Evolutionary conservation across 2,888 invertebrate species (phyloP).

Genomic region (Cynaeus angustus): DNA sequence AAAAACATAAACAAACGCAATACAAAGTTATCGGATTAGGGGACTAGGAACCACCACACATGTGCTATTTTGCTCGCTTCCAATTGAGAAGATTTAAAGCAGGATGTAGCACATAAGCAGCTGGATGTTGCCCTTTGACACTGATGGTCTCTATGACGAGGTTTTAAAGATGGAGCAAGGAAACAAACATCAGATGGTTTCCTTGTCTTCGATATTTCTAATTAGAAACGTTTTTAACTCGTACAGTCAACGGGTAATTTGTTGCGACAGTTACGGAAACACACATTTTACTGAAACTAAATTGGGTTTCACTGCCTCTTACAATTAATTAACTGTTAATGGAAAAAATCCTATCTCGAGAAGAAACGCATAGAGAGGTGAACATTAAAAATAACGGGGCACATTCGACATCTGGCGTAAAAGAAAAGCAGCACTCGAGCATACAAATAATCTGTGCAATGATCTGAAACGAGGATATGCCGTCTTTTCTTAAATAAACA

Average conservation of each 20-base stretch:
- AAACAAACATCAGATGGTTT: constrained; percentile 35
- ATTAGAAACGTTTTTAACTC: constrained; percentile 38
- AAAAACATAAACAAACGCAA: neutral
- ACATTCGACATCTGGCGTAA: constrained; percentile 31
- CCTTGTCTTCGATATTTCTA: constrained; percentile 27
- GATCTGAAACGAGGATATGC: constrained; percentile 27
- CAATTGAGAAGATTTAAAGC: constrained; percentile 47
- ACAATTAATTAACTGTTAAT: constrained; percentile 25
- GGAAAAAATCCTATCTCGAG: constrained; percentile 9
- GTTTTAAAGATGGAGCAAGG: constrained; percentile 22
- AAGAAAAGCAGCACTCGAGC: constrained; percentile 24
- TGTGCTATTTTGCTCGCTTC: constrained; percentile 44
- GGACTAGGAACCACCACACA: constrained; percentile 37
- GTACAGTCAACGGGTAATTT: constrained; percentile 35
- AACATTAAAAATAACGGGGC: constrained; percentile 18
- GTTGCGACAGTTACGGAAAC: constrained; percentile 38
- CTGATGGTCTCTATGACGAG: constrained; percentile 26
- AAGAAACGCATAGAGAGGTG: constrained; percentile 2
- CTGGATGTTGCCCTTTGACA: constrained; percentile 45
- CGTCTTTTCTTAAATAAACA: constrained; percentile 14
- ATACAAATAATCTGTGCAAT: constrained; percentile 21
- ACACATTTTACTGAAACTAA: constrained; percentile 21
- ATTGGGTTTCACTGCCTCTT: constrained; percentile 16
- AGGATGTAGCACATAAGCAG: constrained; percentile 44
- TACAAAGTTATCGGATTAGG: constrained; percentile 30